phyloP scores from a whole-genome alignment of 2,797 vertebrate genomes.

The Nannoperca australis region DNA sequence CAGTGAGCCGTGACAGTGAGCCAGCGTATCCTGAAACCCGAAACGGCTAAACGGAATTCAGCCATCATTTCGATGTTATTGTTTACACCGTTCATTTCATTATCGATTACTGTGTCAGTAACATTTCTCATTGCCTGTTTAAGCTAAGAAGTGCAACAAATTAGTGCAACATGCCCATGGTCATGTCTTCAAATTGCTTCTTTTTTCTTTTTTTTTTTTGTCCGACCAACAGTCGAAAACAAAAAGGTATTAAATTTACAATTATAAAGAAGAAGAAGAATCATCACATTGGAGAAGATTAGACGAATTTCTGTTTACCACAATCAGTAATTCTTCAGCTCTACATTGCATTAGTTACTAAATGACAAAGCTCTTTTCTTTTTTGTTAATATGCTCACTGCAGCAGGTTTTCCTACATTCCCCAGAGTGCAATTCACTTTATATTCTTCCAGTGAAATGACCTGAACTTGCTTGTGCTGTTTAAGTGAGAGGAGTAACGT shows the following conservation, averaged over 20 bases:
- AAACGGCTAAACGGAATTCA: not conserved
- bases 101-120: not conserved
- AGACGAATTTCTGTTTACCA: too few species aligned
- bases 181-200: not conserved
- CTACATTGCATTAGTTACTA: not conserved
- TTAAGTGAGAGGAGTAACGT: not conserved
- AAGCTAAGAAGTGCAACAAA: not conserved
- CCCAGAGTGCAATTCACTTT: not conserved
- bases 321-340: not conserved
- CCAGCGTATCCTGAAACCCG: not conserved
- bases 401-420: not conserved
- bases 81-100: not conserved
- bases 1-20: not conserved
- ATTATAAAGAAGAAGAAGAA: not conserved
- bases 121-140: not conserved
- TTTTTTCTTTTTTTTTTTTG: too few species aligned
- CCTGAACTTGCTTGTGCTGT: slow-evolving; percentile 1
- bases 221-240: not conserved
- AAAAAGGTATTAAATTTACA: not conserved
- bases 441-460: not conserved
- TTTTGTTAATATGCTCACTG: not conserved
- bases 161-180: not conserved
- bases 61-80: not conserved
- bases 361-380: not conserved
- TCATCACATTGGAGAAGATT: not conserved